Conservation (phyloP, 2,797 vertebrate genomes). For the Pelochelys cantorii region DNA sequence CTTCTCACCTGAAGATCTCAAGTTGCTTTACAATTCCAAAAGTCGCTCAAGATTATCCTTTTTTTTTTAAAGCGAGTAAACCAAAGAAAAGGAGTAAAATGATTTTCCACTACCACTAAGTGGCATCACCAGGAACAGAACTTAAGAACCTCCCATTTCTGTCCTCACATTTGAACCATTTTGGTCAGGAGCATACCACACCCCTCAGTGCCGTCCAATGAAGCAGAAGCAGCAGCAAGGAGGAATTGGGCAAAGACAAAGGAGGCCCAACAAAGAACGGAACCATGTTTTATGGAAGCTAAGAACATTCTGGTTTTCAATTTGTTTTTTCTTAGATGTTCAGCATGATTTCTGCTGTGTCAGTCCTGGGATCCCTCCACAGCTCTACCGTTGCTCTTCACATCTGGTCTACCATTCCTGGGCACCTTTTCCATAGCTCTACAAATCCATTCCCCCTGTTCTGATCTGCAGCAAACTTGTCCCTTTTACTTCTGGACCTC, state of each 20-base stretch:
- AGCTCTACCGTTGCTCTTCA: not conserved
- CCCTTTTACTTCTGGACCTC: not conserved
- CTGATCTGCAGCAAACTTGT: not conserved
- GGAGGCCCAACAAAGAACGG: not conserved
- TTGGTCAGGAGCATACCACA: too few species aligned
- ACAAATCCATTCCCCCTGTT: not conserved
- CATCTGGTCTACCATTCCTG: not conserved
- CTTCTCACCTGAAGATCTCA: not conserved
- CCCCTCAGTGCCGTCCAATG: not conserved
- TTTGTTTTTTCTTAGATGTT: not conserved
- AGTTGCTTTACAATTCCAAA: not conserved
- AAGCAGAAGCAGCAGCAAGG: not conserved
- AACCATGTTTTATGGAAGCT: not conserved
- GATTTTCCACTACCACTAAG: not conserved
- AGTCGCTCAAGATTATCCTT: not conserved
- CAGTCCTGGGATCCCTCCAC: not conserved
- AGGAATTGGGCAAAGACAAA: not conserved
- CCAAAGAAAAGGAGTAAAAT: not conserved
- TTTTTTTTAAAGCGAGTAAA: not conserved
- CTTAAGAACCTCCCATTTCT: not conserved
- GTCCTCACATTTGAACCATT: not conserved
- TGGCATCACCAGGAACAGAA: not conserved
- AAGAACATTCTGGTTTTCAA: not conserved
- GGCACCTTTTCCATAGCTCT: not conserved
- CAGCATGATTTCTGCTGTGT: not conserved